These are phyloP conservation scores for Tenebrio molitor DNA, from an alignment of 1,140 invertebrate species.

Conservation along the genomic window DNA sequence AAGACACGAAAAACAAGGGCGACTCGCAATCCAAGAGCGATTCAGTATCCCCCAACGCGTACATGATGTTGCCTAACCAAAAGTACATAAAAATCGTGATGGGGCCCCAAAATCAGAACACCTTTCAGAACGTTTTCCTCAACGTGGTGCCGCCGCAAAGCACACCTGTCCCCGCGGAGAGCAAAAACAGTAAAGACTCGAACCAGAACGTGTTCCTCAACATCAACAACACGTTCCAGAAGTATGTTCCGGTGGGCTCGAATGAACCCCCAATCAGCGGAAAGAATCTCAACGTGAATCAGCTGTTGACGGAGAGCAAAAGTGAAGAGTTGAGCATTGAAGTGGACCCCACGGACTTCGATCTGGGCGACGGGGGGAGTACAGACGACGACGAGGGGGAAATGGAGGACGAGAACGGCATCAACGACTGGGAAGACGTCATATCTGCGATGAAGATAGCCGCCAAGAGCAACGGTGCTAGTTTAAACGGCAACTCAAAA, in stretches of 20 bases:
- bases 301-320: slow-evolving; percentile 59
- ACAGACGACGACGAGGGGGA: slow-evolving; percentile 51
- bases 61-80: slow-evolving; percentile 59
- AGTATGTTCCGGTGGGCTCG: slow-evolving; percentile 54
- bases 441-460: slow-evolving; percentile 58
- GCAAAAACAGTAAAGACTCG: slow-evolving; percentile 55
- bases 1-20: slow-evolving; percentile 27
- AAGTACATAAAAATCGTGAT: slow-evolving; percentile 61
- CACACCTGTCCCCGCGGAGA: background rate
- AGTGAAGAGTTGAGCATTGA: slow-evolving; percentile 63
- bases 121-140: slow-evolving; percentile 62
- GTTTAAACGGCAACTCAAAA: slow-evolving; percentile 44
- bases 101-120: slow-evolving; percentile 56
- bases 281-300: slow-evolving; percentile 51
- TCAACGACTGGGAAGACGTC: slow-evolving; percentile 60
- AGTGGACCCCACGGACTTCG: slow-evolving; percentile 61
- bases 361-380: slow-evolving; percentile 52
- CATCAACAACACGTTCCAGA: slow-evolving; percentile 61
- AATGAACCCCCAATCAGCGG: background rate
- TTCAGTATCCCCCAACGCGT: slow-evolving; percentile 33
- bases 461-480: background rate
- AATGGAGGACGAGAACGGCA: background rate
- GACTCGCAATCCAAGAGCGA: slow-evolving; percentile 57
- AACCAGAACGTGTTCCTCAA: slow-evolving; percentile 63
- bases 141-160: slow-evolving; percentile 59